A percentile compares a stretch with the other conserved stretches of the same genome.
These are phyloP conservation scores for Zoanthus sansibaricus DNA, from an alignment of 92 coral and sea anemone genomes.

Conservation along the genomic window DNA sequence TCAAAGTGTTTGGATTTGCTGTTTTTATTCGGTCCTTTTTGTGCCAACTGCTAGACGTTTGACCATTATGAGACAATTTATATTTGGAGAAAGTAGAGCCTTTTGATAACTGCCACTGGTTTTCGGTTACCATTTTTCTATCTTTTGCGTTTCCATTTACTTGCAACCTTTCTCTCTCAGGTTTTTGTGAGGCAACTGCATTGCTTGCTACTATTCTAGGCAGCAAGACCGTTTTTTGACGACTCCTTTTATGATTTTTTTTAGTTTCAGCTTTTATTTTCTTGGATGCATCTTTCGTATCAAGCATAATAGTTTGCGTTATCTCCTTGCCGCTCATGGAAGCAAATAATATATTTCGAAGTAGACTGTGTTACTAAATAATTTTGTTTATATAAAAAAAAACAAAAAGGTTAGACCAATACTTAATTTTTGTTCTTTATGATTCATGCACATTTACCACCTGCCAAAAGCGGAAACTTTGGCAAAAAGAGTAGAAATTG, in stretches of 20 bases:
- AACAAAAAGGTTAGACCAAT: too few species aligned
- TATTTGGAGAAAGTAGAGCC: not conserved
- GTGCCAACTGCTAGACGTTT: not conserved
- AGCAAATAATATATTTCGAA: not conserved
- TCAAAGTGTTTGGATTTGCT: not conserved
- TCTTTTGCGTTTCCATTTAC: not conserved
- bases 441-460: too few species aligned
- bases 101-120: not conserved
- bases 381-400: too few species aligned
- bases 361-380: not conserved
- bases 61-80: not conserved
- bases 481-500: too few species aligned
- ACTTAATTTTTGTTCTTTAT: too few species aligned
- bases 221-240: not conserved
- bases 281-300: not conserved
- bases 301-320: not conserved
- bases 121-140: not conserved
- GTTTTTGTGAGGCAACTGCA: not conserved
- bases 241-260: not conserved
- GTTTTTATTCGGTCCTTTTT: not conserved
- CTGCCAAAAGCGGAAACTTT: not conserved
- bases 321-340: not conserved
- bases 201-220: constrained; percentile 4
- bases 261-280: not conserved
- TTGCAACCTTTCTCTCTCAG: not conserved